Conservation (phyloP, 2,797 vertebrate species). For the Brachyalestes nurse region DNA sequence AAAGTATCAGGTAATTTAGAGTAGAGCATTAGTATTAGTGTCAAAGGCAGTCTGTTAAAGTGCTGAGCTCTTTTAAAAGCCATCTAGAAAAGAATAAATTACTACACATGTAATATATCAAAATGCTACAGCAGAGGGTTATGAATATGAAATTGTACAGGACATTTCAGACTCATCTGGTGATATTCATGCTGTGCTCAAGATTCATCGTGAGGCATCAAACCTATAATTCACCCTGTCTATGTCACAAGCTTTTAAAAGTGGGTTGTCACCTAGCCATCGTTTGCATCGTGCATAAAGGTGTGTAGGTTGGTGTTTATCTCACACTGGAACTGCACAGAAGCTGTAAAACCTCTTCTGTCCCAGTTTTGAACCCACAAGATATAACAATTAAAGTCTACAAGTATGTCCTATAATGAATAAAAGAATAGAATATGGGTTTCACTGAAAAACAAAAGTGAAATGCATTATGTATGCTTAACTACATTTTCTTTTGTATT, state of each 20-base stretch:
- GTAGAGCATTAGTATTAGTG: not conserved
- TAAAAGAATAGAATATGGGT: not conserved
- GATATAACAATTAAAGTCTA: slow-evolving; percentile 13
- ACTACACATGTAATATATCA: not conserved
- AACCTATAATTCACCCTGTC: slow-evolving; percentile 5
- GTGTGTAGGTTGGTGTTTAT: slow-evolving; percentile 9
- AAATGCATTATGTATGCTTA: not conserved
- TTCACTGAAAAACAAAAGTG: slow-evolving; percentile 11
- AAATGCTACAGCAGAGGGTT: not conserved
- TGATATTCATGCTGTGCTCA: not conserved
- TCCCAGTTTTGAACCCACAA: not conserved
- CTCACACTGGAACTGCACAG: not conserved
- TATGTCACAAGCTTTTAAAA: slow-evolving; percentile 4
- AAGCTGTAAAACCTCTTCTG: slow-evolving; percentile 25
- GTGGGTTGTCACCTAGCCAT: not conserved
- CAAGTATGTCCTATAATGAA: not conserved
- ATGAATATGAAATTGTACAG: not conserved
- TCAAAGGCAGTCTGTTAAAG: not conserved
- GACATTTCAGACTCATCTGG: not conserved
- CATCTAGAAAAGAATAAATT: not conserved
- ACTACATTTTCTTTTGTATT: not conserved
- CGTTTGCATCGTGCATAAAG: not conserved
- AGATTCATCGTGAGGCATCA: not conserved
- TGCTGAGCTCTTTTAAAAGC: not conserved
- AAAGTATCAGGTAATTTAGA: not conserved